Evolutionary conservation across 2,888 invertebrate genomes (phyloP), one percentile per base, ranked within the genome.

Genomic region (Slavum lentiscoides): DNA sequence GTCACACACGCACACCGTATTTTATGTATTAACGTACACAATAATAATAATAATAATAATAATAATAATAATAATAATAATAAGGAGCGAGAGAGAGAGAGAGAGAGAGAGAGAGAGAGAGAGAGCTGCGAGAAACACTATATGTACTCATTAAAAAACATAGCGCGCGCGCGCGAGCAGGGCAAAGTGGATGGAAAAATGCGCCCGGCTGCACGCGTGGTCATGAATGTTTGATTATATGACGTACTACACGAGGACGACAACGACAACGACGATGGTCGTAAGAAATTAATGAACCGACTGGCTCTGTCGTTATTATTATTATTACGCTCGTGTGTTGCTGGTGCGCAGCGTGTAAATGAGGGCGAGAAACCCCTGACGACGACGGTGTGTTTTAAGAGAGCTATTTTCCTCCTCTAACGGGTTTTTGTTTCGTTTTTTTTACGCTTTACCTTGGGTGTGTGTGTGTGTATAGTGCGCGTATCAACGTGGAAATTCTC

Each of bases 221-320:
- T 53, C 62, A 62, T 74, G 74, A 74, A 64, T 64, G 74, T 74
- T 74, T 74, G 74, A 74, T 74, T 37, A 53, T 37, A 15, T 17
- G 43, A 30, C 30, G 30, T 30, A 30, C 21, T 23, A 68, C 67
- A 39, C 30, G 30, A 30, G 30, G 30, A 39, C 39, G 19, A 13
- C n/a, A n/a, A 17, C 30, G 30, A 30, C 30, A 30, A 30, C 30
- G 23, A 19, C 11, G 61, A 61, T 23, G 61, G 49, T 13, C 7
- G 61, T 74, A 30, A 74, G 73, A 74, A 74, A 74, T 62, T 61
- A 73, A 73, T 61, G 73, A 61, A 73, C 21, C 55, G 58, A 58
- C 43, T 7, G 43, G 30, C 30, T 30, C 30, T 21, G 43, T 37
- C 9, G 9, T 43, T 43, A 64, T 64, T 64, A 64, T 64, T n/a